phyloP scores from a whole-genome alignment of 1,140 invertebrate species.

The Lamellibrachia luymesi region DNA sequence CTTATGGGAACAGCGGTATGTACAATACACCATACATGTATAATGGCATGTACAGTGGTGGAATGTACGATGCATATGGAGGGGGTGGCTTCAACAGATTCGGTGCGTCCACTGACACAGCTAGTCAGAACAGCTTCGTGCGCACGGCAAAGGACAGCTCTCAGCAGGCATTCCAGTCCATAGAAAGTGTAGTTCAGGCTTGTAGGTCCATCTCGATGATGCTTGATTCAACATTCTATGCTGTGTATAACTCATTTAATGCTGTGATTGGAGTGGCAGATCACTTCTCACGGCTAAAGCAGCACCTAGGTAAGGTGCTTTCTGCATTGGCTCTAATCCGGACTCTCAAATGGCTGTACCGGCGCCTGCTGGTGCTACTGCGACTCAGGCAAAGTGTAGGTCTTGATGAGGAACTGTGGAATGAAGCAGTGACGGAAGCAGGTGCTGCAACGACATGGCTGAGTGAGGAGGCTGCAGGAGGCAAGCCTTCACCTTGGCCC shows the following conservation, averaged over 20 bases:
- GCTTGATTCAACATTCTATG: slow-evolving; percentile 89
- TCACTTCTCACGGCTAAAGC: slow-evolving; percentile 81
- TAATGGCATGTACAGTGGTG: slow-evolving; percentile 37
- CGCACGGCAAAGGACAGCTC: slow-evolving; percentile 88
- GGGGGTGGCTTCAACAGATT: slow-evolving; percentile 31
- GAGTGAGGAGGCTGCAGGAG: background rate
- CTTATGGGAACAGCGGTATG: slow-evolving; percentile 43
- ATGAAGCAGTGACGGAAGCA: slow-evolving; percentile 37
- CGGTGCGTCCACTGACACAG: slow-evolving; percentile 37
- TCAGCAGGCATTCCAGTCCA: slow-evolving; percentile 86
- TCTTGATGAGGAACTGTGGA: slow-evolving; percentile 51
- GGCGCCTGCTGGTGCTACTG: slow-evolving; percentile 69
- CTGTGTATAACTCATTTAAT: slow-evolving; percentile 89
- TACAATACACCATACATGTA: slow-evolving; percentile 44
- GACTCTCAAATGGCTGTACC: slow-evolving; percentile 75
- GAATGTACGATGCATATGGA: slow-evolving; percentile 37
- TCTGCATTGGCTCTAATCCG: slow-evolving; percentile 79
- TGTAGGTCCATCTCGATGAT: slow-evolving; percentile 93
- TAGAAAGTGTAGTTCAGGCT: slow-evolving; percentile 87
- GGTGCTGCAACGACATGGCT: background rate
- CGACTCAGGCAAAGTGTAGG: slow-evolving; percentile 55
- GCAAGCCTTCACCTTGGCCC: slow-evolving; percentile 59
- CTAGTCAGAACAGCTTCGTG: slow-evolving; percentile 67
- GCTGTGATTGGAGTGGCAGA: slow-evolving; percentile 93
- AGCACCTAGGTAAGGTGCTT: slow-evolving; percentile 76